phyloP scores from a whole-genome alignment of 1,140 invertebrate genomes.

The Lanistes nyassanus region DNA sequence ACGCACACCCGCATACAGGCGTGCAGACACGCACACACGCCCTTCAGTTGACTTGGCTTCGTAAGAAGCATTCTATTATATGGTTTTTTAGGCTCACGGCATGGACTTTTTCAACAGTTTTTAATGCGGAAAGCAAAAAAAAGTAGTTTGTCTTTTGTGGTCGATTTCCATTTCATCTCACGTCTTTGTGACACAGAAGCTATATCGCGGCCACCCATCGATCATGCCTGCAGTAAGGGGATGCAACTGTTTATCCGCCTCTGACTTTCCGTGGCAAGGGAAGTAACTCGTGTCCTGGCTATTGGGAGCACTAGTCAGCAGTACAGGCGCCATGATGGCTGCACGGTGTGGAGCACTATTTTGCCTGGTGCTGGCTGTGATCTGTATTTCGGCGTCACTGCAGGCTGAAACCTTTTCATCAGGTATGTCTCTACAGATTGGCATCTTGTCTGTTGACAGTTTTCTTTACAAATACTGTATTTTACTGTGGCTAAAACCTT shows the following conservation, averaged over 20 bases:
- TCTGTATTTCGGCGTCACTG: not conserved
- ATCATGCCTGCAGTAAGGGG: not conserved
- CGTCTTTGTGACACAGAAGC: not conserved
- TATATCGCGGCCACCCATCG: not conserved
- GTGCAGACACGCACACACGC: too few relatives aligned
- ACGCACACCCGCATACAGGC: too few relatives aligned
- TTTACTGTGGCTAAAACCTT: not conserved
- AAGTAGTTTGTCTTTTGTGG: not conserved
- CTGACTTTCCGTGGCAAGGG: not conserved
- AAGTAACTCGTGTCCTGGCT: not conserved
- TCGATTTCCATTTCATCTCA: not conserved
- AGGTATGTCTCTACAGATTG: not conserved
- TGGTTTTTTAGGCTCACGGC: not conserved
- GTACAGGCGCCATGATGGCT: constrained; percentile 5
- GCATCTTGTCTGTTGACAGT: not conserved
- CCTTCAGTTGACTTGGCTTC: too few relatives aligned
- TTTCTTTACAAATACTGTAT: not conserved
- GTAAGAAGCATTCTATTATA: too few relatives aligned
- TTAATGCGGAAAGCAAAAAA: not conserved
- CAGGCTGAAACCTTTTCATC: too few relatives aligned
- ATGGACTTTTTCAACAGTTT: not conserved
- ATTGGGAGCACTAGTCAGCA: not conserved
- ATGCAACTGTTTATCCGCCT: not conserved
- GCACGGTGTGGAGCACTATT: not conserved
- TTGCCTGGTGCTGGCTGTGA: not conserved